Conservation (phyloP, 2,888 invertebrate genomes). For the Cephalotes varians region DNA sequence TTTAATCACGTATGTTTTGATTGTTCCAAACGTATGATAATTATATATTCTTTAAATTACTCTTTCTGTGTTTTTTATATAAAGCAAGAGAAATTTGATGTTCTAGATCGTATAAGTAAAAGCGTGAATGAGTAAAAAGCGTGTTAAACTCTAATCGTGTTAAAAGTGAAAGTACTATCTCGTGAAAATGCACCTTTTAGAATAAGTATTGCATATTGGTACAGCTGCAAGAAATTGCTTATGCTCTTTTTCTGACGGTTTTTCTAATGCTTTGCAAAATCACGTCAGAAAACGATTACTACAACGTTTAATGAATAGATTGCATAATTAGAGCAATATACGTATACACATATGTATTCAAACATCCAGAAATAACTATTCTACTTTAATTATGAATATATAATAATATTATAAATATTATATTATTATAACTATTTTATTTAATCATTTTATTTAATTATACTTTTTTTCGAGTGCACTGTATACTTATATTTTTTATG, state of each 20-base stretch:
- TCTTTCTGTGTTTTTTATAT: not conserved
- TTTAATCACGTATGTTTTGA: not conserved
- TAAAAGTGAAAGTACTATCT: conserved; percentile 55
- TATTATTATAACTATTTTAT: too few relatives aligned
- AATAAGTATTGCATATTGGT: conserved; percentile 23
- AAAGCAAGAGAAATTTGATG: conserved; percentile 29
- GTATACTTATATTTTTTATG: not conserved
- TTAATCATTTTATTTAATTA: not conserved
- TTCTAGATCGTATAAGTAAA: conserved; percentile 29
- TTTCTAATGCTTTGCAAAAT: conserved; percentile 26
- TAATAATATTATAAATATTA: too few relatives aligned
- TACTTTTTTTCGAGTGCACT: not conserved
- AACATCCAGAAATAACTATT: not conserved
- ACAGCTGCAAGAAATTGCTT: conserved; percentile 15
- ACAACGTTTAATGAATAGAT: not conserved
- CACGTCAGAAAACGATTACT: not conserved
- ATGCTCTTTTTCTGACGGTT: not conserved
- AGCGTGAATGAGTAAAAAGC: conserved; percentile 31
- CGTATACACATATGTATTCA: not conserved
- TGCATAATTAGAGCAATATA: not conserved
- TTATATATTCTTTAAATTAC: not conserved
- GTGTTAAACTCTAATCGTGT: conserved; percentile 17
- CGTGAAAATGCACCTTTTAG: conserved; percentile 25
- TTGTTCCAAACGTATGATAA: not conserved
- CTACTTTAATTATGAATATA: too few relatives aligned